Evolutionary conservation across 2,888 invertebrate genomes (phyloP), one percentile per base, ranked within the genome.

Genomic region (Glaucopsyche alexis): DNA sequence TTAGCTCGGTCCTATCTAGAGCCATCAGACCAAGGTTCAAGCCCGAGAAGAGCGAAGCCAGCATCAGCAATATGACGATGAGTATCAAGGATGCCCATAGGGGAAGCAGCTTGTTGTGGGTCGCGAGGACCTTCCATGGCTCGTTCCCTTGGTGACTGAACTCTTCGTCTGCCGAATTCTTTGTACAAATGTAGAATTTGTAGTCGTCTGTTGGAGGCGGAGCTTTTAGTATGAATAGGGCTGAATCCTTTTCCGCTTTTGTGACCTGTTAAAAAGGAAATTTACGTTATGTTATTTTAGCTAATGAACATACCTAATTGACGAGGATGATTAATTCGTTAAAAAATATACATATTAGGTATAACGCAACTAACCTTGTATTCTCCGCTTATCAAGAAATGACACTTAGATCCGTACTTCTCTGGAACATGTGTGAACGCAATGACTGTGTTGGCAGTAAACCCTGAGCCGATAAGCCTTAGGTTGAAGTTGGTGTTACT

Each of bases 1-100:
- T 97, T 83, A 99, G 86, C 85, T 99, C 99, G 0, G 99, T 99
- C 80, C 97, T 95, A 84, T 99, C 99, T 81, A 99, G 89, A 0
- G 99, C 96, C 99, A 99, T 99, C 14, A 99, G 93, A 66, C 99
- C 98, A 71, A 99, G 94, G 87, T 99, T 99, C 9, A 99, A 93
- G 1, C 99, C 99, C 75, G 99, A 99, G 91, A 99, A 99, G 0
- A 99, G 93, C 0, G 99, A 98, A 0, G 99, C 99, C 80, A 99
- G 95, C 78, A 94, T 89, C 38, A 99, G 94, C 67, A 99, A 96
- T 0, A 92, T 86, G 4, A 95, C 81, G 75, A 98, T 96, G 11
- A 98, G 94, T 14, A 95, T 80, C 45, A 98, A 93, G 67, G 96
- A 95, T 0, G 95, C 94, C 97, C 97, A 98, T 0, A 96, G 80